A percentile compares a stretch with the other conserved stretches of the same genome.
These are phyloP conservation scores for Terebella lapidaria DNA, from an alignment of 2,888 invertebrate species.

Conservation along the genomic window DNA sequence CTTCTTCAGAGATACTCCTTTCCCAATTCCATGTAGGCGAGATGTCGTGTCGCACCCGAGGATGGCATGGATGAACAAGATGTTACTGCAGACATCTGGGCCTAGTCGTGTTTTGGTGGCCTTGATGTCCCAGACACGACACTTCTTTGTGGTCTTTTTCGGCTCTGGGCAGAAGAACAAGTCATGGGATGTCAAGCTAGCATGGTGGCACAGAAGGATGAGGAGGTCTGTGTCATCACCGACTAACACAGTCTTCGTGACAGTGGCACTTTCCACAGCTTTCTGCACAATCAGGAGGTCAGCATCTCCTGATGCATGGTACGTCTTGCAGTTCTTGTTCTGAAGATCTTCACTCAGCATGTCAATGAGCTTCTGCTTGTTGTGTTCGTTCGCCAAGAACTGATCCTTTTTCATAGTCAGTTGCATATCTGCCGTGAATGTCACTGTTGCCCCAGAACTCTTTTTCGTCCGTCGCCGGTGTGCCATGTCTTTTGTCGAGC, in stretches of 20 bases:
- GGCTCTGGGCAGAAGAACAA: slow-evolving; percentile 14
- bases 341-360: slow-evolving; percentile 16
- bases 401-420: slow-evolving; percentile 25
- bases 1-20: neutral
- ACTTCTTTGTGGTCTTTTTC: slow-evolving; percentile 7
- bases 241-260: slow-evolving; percentile 19
- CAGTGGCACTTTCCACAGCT: slow-evolving; percentile 16
- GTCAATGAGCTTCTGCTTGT: slow-evolving; percentile 30
- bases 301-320: slow-evolving; percentile 29
- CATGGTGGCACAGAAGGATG: slow-evolving; percentile 27
- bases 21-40: slow-evolving; percentile 10
- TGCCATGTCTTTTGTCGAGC: neutral
- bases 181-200: slow-evolving; percentile 5
- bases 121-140: slow-evolving; percentile 24
- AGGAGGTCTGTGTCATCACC: slow-evolving; percentile 35
- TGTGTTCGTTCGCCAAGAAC: slow-evolving; percentile 27
- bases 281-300: slow-evolving; percentile 30
- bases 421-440: slow-evolving; percentile 21
- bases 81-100: slow-evolving; percentile 6
- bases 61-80: too few species aligned
- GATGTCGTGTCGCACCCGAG: slow-evolving; percentile 29
- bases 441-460: slow-evolving; percentile 11
- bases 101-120: slow-evolving; percentile 15
- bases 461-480: neutral
- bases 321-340: slow-evolving; percentile 6